A percentile compares a stretch with the other conserved stretches of the same genome.
Conservation (phyloP, 2,797 vertebrate species). For the Leptoclinus maculatus region DNA sequence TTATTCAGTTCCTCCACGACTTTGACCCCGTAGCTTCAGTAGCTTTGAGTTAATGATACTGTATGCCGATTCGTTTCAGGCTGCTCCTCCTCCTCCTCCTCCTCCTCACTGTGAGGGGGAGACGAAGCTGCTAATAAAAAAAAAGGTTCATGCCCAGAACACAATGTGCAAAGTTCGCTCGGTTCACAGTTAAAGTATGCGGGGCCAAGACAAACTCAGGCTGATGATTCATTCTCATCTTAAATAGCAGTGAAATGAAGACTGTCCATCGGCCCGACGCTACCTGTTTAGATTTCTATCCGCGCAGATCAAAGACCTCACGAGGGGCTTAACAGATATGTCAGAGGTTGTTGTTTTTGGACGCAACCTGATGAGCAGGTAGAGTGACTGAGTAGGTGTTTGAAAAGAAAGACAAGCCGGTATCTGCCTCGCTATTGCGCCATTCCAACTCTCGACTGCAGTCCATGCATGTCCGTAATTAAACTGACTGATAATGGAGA, state of each 20-base stretch:
- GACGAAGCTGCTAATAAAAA: slow-evolving; percentile 20
- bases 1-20: not conserved
- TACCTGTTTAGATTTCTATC: slow-evolving; percentile 40
- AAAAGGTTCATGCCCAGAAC: slow-evolving; percentile 40
- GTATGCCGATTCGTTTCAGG: not conserved
- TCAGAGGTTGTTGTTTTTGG: slow-evolving; percentile 56
- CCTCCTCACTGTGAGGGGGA: not conserved
- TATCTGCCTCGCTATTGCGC: slow-evolving; percentile 40
- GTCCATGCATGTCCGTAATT: slow-evolving; percentile 11
- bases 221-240: slow-evolving; percentile 47
- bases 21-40: slow-evolving; percentile 9
- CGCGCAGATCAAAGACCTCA: slow-evolving; percentile 41
- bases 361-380: slow-evolving; percentile 45
- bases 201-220: slow-evolving; percentile 53
- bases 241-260: slow-evolving; percentile 49
- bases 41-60: not conserved
- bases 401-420: slow-evolving; percentile 51
- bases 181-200: slow-evolving; percentile 28
- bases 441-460: slow-evolving; percentile 28
- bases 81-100: not conserved
- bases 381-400: slow-evolving; percentile 53
- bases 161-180: slow-evolving; percentile 43
- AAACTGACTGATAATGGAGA: slow-evolving; percentile 17
- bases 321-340: slow-evolving; percentile 28
- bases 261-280: slow-evolving; percentile 30